Base-by-base conservation (phyloP, 2,797 vertebrate species). In the Neostethus bicornis region DNA sequence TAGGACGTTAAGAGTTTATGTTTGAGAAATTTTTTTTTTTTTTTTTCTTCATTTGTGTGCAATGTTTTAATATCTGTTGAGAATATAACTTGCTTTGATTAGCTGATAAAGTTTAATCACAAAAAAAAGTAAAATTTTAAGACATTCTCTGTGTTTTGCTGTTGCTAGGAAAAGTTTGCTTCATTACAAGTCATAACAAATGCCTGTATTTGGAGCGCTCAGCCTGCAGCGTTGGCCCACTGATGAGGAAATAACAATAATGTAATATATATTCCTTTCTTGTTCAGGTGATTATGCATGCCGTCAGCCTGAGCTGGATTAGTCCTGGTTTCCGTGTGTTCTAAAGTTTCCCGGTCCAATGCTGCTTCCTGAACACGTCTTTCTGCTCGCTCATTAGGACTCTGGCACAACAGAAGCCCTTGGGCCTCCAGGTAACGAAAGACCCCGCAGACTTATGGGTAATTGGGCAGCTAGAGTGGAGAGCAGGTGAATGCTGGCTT, bases 381-480 rank as follows among this genome's bases (percentile, higher is more conserved):
- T 70, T 23, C 66, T 54, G 63, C 59, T 57, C 14, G 73, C 89
- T 88, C 87, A 89, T 91, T 89, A 90, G 81, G 79, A 87, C 77
- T 38, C 38, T 80, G 82, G 85, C 83, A 82, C 82, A 70, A 70
- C 19, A 53, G 66, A 70, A 87, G 86, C 81, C 87, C 79, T 59
- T 73, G 86, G 84, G 87, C 84, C 85, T 86, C 70, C 81, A 86
- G 86, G 87, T 90, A 88, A 90, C 77, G 80, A 87, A 86, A 77
- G 85, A 75, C 85, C 87, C 86, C 75, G 51, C 58, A 62, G 90
- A 86, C 78, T 78, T 82, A 60, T 79, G 79, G 86, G 86, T 92
- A 92, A 91, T 91, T 92, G 90, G 89, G 86, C 85, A 84, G 86
- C 80, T 64, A 61, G 77, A 89, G 79, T 64, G 74, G 80, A 87